Percentiles rank a stretch among this genome's conserved stretches.
Conservation (phyloP, 2,797 vertebrate genomes). For the Acanthornis magna region DNA sequence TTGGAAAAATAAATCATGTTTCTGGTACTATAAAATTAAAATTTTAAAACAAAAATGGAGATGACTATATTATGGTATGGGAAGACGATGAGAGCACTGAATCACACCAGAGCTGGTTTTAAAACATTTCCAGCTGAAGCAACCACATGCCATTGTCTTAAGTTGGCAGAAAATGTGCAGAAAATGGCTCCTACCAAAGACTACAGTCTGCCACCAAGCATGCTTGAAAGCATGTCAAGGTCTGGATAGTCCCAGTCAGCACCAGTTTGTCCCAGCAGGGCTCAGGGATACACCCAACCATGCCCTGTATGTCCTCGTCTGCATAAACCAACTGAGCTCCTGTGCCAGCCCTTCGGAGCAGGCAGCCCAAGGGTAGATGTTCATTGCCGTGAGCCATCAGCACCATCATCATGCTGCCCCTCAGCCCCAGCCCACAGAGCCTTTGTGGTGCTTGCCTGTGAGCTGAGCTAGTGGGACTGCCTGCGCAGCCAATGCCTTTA, state of each 20-base stretch:
- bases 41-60: background rate
- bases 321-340: background rate
- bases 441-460: background rate
- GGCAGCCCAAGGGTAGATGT: background rate
- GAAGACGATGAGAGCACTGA: background rate
- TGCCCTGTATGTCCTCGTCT: fast-evolving
- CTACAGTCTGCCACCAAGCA: background rate
- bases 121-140: conserved; percentile 34
- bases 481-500: background rate
- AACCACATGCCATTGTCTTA: background rate
- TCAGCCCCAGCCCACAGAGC: background rate
- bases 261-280: background rate
- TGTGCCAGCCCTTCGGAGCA: background rate
- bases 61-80: background rate
- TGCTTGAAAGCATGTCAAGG: background rate
- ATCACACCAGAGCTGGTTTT: background rate
- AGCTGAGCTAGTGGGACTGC: background rate
- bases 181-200: background rate
- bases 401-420: background rate
- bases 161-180: background rate
- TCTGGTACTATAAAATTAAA: conserved; percentile 3
- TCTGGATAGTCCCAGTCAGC: background rate
- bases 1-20: conserved; percentile 19
- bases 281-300: background rate
- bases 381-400: background rate